phyloP scores from a whole-genome alignment of 2,888 invertebrate genomes.

The Drosophila prostipennis region DNA sequence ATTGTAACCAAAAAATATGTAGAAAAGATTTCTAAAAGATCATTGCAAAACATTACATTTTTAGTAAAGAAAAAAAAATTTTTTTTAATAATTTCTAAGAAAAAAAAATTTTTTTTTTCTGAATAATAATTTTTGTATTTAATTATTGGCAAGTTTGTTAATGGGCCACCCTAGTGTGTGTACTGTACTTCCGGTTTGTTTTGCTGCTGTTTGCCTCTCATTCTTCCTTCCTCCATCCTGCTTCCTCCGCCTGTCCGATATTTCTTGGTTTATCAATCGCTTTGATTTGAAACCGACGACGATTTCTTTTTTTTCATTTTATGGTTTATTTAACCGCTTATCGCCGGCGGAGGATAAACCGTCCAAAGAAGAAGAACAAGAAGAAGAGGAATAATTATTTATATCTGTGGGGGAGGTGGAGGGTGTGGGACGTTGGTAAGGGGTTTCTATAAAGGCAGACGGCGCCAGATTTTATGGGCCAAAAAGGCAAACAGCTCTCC shows the following conservation, averaged over 20 bases:
- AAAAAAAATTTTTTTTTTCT: too few species aligned
- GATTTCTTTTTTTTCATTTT: conserved; percentile 25
- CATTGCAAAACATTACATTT: too few species aligned
- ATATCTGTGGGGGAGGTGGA: conserved; percentile 1
- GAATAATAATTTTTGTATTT: too few species aligned
- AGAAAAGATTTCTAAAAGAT: too few species aligned
- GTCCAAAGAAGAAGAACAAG: background rate
- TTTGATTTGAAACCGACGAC: conserved; percentile 33
- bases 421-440: background rate
- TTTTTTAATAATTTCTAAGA: background rate
- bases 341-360: conserved; percentile 24
- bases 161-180: background rate
- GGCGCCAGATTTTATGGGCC: conserved; percentile 73
- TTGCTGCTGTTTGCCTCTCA: conserved; percentile 2
- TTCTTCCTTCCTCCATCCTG: background rate
- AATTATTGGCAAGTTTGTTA: too few species aligned
- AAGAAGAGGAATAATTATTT: conserved; percentile 10
- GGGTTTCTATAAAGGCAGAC: conserved; percentile 9
- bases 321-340: conserved; percentile 37
- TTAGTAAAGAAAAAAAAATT: background rate
- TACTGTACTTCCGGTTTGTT: conserved; percentile 25
- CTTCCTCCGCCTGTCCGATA: conserved; percentile 11
- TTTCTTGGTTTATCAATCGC: conserved; percentile 29
- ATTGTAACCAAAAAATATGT: too few species aligned
- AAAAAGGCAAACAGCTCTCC: conserved; percentile 33